Evolutionary conservation across 2,797 vertebrate species (phyloP), one percentile per base, ranked within the genome.

Genomic region (Tragelaphus eurycerus): DNA sequence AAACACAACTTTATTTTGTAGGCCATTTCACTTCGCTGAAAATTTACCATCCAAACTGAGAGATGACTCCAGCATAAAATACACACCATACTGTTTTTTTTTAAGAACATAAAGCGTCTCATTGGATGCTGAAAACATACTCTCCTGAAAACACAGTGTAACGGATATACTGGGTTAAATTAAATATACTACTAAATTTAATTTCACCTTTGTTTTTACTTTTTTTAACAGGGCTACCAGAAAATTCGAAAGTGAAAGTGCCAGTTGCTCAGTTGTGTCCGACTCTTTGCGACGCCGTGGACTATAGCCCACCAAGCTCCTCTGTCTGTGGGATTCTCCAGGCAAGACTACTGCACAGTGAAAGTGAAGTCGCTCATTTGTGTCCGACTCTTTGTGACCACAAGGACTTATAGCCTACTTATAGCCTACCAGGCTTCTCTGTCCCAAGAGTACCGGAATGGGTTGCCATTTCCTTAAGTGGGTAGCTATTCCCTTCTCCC

Each of bases 1-100:
- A 81, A 86, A 86, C 34, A 31, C 10, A 85, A 84, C 29, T 86
- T 93, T 48, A 92, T 67, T 93, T 88, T 86, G 64, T 46, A 67
- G 25, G 50, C 29, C 31, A 94, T 83, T 88, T 93, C 83, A 78
- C 48, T 31, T 55, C 15, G 25, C 7, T 67, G 23, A 93, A 95
- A 81, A 86, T 38, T 57, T 59, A 60, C 54, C 9, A 27, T 79
- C 38, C 74, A 34, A 96, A 86, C 17, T 50, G 67, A 87, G 15
- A 31, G 54, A 25, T 57, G 83, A 82, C 29, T 71, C 8, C 50
- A 19, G 3, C 15, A 9, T 85, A 71, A 95, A 85, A 34, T 29
- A 15, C 7, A 60, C 1, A 15, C 13, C 6, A 31, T 27, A 60
- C 1, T 29, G 27, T 29, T 15, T 29, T 48, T 48, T 46, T 14